Evolutionary conservation across 2,888 invertebrate species (phyloP), one percentile per base, ranked within the genome.

Genomic region (Trichogramma dendrolimi): DNA sequence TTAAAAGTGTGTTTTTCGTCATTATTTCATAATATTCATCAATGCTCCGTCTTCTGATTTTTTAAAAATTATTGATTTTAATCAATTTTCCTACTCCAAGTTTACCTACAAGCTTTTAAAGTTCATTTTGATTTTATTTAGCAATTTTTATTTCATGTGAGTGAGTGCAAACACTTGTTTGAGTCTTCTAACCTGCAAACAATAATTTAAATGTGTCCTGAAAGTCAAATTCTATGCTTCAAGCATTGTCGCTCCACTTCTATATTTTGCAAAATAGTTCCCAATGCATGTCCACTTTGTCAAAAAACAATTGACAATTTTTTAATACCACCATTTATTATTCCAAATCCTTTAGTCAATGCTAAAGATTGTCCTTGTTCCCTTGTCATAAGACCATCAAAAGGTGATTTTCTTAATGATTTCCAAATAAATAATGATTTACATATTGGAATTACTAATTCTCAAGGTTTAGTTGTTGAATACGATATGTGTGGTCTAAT

Each of bases 371-470:
- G 89, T 80, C 88, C 90, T 43, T 90, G 91, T 73, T 86, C 91
- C 53, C 85, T 96, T 70, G 86, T 94, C 50, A 87, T 96, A 76
- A 91, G 91, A 79, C 94, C 95, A 61, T 93, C 95, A 4, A 83
- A 83, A 66, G 95, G 95, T 56, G 90, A 90, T 82, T 95, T 95
- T 80, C 83, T 95, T 62, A 88, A 91, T 79, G 88, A 92, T 80
- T 94, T 92, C 79, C 86, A 86, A 76, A 88, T 90, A 77, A 86
- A 87, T 53, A 88, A 89, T 77, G 91, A 94, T 81, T 85, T 96
- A 67, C 95, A 96, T 80, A 93, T 95, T 78, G 95, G 93, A 61
- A 86, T 95, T 67, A 94, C 94, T 59, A 89, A 91, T 73, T 92
- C 93, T 6, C 82, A 82, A 64, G 90, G 92, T 46, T 83, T 83